Evolutionary conservation across 2,113 vertebrate genomes (phyloP).

Genomic region (Cercopithecus mona): DNA sequence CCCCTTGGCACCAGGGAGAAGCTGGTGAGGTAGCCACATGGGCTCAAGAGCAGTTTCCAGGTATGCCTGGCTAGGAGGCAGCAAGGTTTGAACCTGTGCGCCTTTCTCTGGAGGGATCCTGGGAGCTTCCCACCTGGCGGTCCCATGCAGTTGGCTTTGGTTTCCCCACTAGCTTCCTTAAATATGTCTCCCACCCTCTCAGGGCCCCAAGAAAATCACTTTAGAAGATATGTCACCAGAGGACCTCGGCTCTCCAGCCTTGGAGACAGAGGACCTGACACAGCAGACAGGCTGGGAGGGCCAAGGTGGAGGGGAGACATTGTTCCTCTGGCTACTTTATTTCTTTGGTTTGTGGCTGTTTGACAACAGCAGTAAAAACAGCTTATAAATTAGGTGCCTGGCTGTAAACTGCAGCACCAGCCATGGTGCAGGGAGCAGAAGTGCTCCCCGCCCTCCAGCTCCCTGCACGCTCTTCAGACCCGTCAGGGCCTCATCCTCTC

Average conservation of each 20-base stretch:
- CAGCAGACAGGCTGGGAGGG: background rate
- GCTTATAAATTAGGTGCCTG: constrained; percentile 72
- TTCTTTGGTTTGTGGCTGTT: constrained; percentile 78
- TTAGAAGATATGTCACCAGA: background rate
- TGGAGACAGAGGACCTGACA: background rate
- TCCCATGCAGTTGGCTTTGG: fast-evolving
- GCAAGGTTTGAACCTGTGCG: fast-evolving
- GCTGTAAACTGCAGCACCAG: constrained; percentile 71
- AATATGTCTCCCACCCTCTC: no score
- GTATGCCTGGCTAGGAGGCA: background rate
- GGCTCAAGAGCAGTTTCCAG: background rate
- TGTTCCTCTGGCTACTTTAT: constrained; percentile 66
- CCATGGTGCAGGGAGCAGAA: background rate
- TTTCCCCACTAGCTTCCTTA: background rate
- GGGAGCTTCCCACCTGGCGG: background rate
- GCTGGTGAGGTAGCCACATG: background rate
- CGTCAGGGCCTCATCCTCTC: background rate
- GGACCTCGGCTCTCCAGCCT: background rate
- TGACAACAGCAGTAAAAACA: constrained; percentile 80
- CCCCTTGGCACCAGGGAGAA: background rate
- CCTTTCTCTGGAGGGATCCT: background rate
- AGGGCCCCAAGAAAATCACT: background rate
- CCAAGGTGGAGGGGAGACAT: background rate
- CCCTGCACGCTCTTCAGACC: background rate
- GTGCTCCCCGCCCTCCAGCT: fast-evolving